Percentiles rank a stretch among this genome's conserved stretches.
Evolutionary conservation across 2,797 vertebrate genomes (phyloP).

Genomic region (Parauchenoglanis ngamensis): DNA sequence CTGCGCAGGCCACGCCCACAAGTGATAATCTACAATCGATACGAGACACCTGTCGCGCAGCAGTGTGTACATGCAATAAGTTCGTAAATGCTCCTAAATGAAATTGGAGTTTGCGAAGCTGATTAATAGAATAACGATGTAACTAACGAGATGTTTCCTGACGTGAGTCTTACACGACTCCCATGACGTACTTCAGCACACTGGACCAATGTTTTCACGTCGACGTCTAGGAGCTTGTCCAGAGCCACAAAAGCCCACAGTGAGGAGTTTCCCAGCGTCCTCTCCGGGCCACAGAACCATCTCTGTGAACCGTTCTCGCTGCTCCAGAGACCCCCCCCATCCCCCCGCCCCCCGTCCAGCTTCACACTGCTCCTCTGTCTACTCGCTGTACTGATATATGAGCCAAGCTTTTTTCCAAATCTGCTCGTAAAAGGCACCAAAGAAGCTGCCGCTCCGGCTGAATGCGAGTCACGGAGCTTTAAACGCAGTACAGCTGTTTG

Average conservation of each 20-base stretch:
- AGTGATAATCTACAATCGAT: not conserved
- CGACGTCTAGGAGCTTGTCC: constrained; percentile 21
- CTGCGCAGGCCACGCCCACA: not conserved
- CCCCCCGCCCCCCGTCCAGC: not conserved
- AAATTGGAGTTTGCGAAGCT: not conserved
- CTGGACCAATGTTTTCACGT: not conserved
- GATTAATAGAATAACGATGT: constrained; percentile 13
- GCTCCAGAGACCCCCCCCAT: not conserved
- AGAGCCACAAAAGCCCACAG: constrained; percentile 41
- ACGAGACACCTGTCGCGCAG: not conserved
- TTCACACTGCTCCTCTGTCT: constrained; percentile 52
- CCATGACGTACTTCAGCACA: constrained; percentile 28
- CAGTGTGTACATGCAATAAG: not conserved
- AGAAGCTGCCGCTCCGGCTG: constrained; percentile 25
- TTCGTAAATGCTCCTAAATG: not conserved
- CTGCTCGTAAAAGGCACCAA: constrained; percentile 35
- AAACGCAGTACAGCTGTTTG: constrained; percentile 33
- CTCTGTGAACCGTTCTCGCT: constrained; percentile 37
- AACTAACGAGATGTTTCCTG: constrained; percentile 36
- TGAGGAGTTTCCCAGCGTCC: constrained; percentile 50
- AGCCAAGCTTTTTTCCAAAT: constrained; percentile 42
- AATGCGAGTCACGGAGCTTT: constrained; percentile 37
- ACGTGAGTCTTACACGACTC: constrained; percentile 14
- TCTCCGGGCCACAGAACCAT: constrained; percentile 44
- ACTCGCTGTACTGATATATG: constrained; percentile 21